Percentiles rank a stretch among this genome's conserved stretches.
Evolutionary conservation across 2,888 invertebrate genomes (phyloP).

Genomic region (Andrena marginata): DNA sequence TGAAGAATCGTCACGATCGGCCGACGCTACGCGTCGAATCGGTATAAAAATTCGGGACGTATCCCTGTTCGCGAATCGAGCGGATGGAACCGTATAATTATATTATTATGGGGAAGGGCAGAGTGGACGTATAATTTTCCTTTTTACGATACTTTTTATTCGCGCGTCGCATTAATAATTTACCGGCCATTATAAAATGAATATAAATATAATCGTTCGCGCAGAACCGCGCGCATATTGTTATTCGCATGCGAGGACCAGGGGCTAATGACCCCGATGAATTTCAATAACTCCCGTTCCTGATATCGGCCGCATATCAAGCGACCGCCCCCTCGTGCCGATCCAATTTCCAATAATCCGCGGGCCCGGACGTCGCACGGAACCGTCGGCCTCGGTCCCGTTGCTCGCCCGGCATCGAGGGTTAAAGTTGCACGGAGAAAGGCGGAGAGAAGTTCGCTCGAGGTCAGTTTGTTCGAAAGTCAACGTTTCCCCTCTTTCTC

Average conservation of each 20-base stretch:
- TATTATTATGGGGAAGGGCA: slow-evolving; percentile 42
- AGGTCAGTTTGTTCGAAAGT: slow-evolving; percentile 61
- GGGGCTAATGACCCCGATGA: slow-evolving; percentile 44
- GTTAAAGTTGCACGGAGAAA: slow-evolving; percentile 59
- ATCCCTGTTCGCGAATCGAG: slow-evolving; percentile 30
- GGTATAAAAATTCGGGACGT: slow-evolving; percentile 38
- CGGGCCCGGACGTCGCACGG: background rate
- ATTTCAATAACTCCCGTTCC: slow-evolving; percentile 48
- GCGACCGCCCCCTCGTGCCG: background rate
- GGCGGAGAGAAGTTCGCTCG: slow-evolving; percentile 54
- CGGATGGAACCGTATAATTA: slow-evolving; percentile 52
- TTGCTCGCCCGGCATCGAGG: slow-evolving; percentile 36
- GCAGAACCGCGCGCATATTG: slow-evolving; percentile 43
- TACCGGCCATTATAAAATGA: slow-evolving; percentile 56
- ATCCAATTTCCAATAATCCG: slow-evolving; percentile 46
- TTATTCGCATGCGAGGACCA: slow-evolving; percentile 50
- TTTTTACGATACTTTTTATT: slow-evolving; percentile 36
- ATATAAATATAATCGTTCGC: slow-evolving; percentile 49
- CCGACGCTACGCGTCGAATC: slow-evolving; percentile 20
- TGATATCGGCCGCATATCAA: slow-evolving; percentile 36
- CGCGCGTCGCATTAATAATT: slow-evolving; percentile 54
- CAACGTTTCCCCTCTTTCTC: slow-evolving; percentile 23
- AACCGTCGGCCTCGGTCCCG: background rate
- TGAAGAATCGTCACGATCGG: slow-evolving; percentile 43
- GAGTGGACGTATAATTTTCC: slow-evolving; percentile 42